Conservation (phyloP, 2,797 vertebrate species). For the Scomberomorus guttatus region DNA sequence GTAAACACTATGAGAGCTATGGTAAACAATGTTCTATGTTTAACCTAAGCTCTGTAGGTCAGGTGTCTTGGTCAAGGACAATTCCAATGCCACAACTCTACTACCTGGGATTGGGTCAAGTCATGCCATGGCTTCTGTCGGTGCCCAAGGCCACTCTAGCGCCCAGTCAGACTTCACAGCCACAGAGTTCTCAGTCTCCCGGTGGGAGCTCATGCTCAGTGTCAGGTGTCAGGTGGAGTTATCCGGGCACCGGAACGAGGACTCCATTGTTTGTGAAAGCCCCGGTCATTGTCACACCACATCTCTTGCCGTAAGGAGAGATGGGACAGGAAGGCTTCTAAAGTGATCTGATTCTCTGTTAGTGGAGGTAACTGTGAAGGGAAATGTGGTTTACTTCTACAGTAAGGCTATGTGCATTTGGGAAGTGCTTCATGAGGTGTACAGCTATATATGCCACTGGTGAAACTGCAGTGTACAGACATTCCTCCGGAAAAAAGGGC, state of each 20-base stretch:
- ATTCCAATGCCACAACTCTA: slow-evolving; percentile 34
- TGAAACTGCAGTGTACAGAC: slow-evolving; percentile 14
- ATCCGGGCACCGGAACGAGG: slow-evolving; percentile 61
- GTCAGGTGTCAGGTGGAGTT: slow-evolving; percentile 85
- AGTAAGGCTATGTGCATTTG: slow-evolving; percentile 36
- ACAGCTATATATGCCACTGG: slow-evolving; percentile 18
- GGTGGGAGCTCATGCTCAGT: slow-evolving; percentile 75
- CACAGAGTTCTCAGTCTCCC: slow-evolving; percentile 69
- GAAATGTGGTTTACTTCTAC: slow-evolving; percentile 46
- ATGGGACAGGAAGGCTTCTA: slow-evolving; percentile 70
- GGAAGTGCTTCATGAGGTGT: slow-evolving; percentile 20
- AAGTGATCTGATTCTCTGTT: slow-evolving; percentile 74
- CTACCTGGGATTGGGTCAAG: slow-evolving; percentile 60
- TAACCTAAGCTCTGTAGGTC: slow-evolving; percentile 32
- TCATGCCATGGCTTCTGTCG: slow-evolving; percentile 43
- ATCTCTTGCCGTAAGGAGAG: slow-evolving; percentile 74
- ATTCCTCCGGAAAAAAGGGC: background rate
- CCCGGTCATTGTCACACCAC: slow-evolving; percentile 75
- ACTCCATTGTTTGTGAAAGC: slow-evolving; percentile 80
- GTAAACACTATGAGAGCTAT: slow-evolving; percentile 32
- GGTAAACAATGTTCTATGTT: slow-evolving; percentile 54
- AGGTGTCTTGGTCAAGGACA: slow-evolving; percentile 48
- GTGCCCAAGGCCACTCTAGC: slow-evolving; percentile 50
- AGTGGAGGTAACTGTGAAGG: slow-evolving; percentile 57
- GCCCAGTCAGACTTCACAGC: slow-evolving; percentile 66